phyloP scores from a whole-genome alignment of 2,797 vertebrate species.

The Salarias fasciatus region DNA sequence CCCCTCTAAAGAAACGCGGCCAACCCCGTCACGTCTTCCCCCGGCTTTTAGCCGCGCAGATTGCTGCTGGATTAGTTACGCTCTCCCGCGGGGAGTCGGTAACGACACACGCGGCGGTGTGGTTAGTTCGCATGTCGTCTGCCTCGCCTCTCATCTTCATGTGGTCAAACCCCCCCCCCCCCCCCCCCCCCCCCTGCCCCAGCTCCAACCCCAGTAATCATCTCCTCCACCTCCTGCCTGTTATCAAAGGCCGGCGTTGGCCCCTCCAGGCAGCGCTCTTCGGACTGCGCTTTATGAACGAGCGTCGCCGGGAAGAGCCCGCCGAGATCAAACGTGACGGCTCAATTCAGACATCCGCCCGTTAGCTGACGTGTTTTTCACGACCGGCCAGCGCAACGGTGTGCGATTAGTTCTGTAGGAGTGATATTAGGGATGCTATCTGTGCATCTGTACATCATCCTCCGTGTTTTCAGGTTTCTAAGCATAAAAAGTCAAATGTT shows the following conservation, averaged over 20 bases:
- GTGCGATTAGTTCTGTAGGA: too few relatives aligned
- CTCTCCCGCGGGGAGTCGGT: constrained; percentile 4
- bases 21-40: too few relatives aligned
- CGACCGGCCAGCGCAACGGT: too few relatives aligned
- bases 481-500: too few relatives aligned
- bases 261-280: constrained; percentile 53
- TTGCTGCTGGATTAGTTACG: constrained; percentile 42
- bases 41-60: constrained; percentile 16
- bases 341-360: constrained; percentile 25
- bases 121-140: constrained; percentile 7
- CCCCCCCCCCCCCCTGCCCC: background rate
- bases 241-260: constrained; percentile 48
- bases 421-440: too few relatives aligned
- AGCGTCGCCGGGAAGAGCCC: constrained; percentile 17
- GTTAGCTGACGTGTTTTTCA: too few relatives aligned
- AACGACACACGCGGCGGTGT: constrained; percentile 1
- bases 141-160: constrained; percentile 2
- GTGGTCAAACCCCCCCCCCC: background rate
- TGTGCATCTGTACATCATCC: too few relatives aligned
- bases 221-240: constrained; percentile 36
- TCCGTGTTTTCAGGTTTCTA: too few relatives aligned
- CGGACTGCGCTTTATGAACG: constrained; percentile 51
- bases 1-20: constrained; percentile 28
- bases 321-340: constrained; percentile 53
- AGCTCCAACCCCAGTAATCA: constrained; percentile 25